These are phyloP conservation scores for Drosophila lacicola DNA, from an alignment of 2,888 invertebrate species.

Conservation along the genomic window DNA sequence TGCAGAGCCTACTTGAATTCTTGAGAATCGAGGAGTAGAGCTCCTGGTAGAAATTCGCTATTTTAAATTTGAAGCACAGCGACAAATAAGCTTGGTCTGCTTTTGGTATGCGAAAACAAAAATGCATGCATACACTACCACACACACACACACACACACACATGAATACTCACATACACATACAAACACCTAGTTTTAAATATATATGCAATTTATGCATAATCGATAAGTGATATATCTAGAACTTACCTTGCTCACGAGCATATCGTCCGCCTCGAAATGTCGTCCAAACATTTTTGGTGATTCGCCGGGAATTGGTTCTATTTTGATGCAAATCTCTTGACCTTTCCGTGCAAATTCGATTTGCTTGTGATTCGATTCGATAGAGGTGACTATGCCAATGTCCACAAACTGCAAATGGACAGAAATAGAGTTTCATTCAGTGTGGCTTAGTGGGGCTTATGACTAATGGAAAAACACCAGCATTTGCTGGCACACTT, in stretches of 20 bases:
- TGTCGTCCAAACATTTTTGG: conserved; percentile 99
- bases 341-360: conserved; percentile 98
- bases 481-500: conserved; percentile 4
- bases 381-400: conserved; percentile 97
- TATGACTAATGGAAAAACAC: conserved; percentile 6
- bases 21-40: no score
- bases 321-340: conserved; percentile 98
- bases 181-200: no score
- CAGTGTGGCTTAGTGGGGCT: background rate
- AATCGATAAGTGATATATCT: background rate
- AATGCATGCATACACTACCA: no score
- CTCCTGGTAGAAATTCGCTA: no score
- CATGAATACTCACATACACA: no score
- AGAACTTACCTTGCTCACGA: conserved; percentile 94
- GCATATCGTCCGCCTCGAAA: conserved; percentile 97
- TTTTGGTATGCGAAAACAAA: no score
- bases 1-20: no score
- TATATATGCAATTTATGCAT: background rate
- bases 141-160: no score
- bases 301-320: conserved; percentile 98
- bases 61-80: no score
- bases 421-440: conserved; percentile 14
- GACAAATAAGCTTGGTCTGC: no score
- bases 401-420: conserved; percentile 94
- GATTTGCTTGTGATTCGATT: conserved; percentile 97